These are phyloP conservation scores for Ypsolopha scabrella DNA, from an alignment of 2,888 invertebrate genomes.

Conservation along the genomic window DNA sequence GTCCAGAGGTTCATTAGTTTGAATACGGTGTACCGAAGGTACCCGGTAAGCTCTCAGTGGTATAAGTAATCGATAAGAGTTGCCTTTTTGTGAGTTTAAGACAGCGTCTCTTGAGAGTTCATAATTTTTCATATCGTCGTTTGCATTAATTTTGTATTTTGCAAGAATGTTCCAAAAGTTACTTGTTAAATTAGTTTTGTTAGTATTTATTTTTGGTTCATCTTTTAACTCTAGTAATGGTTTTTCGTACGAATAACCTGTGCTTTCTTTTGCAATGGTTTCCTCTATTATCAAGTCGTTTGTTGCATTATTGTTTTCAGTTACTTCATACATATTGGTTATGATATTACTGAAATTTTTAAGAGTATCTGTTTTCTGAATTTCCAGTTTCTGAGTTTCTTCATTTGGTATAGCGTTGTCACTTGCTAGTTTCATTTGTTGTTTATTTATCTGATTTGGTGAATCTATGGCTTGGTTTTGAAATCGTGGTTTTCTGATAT, in stretches of 20 bases:
- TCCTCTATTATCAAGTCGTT: background rate
- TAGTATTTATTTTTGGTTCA: background rate
- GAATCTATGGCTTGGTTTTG: no score
- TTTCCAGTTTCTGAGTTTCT: no score
- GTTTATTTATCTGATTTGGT: no score
- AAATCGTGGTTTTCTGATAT: no score
- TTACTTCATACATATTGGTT: background rate
- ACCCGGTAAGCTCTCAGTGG: background rate
- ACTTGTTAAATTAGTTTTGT: conserved; percentile 1
- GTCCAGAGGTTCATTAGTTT: conserved; percentile 68
- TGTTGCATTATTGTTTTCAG: background rate
- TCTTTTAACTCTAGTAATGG: background rate
- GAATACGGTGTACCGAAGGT: conserved; percentile 53
- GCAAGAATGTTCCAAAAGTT: conserved; percentile 23
- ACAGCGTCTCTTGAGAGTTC: conserved; percentile 23
- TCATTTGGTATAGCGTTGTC: no score
- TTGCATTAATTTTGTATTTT: conserved; percentile 38
- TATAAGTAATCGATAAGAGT: background rate
- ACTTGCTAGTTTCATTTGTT: no score
- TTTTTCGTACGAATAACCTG: background rate
- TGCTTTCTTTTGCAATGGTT: background rate
- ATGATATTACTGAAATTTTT: no score
- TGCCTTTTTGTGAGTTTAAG: conserved; percentile 13
- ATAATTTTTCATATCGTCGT: conserved; percentile 41
- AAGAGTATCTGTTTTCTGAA: no score